Evolutionary conservation across 2,113 vertebrate species (phyloP).

Genomic region (Xyrauchen texanus): DNA sequence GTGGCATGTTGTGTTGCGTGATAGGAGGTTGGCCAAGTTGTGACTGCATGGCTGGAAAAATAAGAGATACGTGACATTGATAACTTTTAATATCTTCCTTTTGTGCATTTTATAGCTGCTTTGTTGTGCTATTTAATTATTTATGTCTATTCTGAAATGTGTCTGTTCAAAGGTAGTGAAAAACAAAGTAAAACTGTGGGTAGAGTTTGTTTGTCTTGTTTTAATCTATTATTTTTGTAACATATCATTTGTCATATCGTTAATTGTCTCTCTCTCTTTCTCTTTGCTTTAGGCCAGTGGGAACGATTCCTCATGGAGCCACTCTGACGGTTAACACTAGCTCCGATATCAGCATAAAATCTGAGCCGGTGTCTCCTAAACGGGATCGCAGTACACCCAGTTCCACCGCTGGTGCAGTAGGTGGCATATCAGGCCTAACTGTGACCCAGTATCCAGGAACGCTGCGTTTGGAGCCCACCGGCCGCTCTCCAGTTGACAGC

Average conservation of each 20-base stretch:
- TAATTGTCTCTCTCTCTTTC: conserved; percentile 1
- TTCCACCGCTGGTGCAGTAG: conserved; percentile 59
- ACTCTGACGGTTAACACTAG: conserved; percentile 93
- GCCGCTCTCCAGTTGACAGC: conserved; percentile 86
- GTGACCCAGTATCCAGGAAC: conserved; percentile 73
- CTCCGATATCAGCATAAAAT: conserved; percentile 92
- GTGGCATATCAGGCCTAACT: conserved; percentile 59
- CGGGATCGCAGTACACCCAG: conserved; percentile 88
- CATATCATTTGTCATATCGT: neutral
- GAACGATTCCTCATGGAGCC: conserved; percentile 85
- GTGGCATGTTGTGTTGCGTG: conserved; percentile 27
- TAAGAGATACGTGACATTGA: conserved; percentile 25
- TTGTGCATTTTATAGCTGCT: conserved; percentile 8
- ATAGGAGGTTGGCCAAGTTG: conserved; percentile 32
- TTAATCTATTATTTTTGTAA: neutral
- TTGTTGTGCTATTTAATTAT: neutral
- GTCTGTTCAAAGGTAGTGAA: neutral
- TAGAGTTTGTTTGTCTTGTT: neutral
- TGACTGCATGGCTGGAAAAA: conserved; percentile 64
- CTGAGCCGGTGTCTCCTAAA: conserved; percentile 91
- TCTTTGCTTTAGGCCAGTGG: conserved; percentile 78
- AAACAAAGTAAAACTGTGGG: neutral
- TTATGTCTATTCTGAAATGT: neutral
- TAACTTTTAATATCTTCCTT: conserved; percentile 33
- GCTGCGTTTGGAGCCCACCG: conserved; percentile 80